Percentiles rank a stretch among this genome's conserved stretches.
Conservation (phyloP, 2,888 invertebrate genomes). For the Schizaphis graminum region DNA sequence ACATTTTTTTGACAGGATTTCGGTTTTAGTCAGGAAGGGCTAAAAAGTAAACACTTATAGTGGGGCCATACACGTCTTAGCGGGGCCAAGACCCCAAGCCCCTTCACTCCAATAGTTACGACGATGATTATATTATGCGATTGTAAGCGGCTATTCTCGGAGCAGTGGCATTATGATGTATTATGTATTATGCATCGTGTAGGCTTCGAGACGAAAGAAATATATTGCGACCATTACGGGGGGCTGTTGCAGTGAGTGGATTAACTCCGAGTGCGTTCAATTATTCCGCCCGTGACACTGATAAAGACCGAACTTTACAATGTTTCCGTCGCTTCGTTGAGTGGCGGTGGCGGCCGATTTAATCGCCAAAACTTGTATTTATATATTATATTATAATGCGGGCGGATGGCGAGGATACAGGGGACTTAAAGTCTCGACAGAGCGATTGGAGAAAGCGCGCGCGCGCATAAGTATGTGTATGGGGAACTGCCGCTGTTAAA, state of each 20-base stretch:
- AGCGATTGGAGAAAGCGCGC: background rate
- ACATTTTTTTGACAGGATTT: background rate
- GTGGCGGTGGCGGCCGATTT: slow-evolving; percentile 8
- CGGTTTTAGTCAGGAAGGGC: background rate
- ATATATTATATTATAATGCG: background rate
- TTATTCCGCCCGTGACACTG: slow-evolving; percentile 64
- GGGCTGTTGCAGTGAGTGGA: slow-evolving; percentile 34
- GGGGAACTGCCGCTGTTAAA: background rate
- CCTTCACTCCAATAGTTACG: background rate
- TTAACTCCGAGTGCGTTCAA: slow-evolving; percentile 59
- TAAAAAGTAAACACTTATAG: background rate
- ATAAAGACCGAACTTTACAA: slow-evolving; percentile 63
- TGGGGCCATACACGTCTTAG: background rate
- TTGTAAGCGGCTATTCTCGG: background rate
- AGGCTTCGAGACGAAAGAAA: slow-evolving; percentile 53
- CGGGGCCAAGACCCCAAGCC: background rate
- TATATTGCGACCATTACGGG: slow-evolving; percentile 55
- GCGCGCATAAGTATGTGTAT: background rate
- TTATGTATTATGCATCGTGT: background rate
- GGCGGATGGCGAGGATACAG: background rate
- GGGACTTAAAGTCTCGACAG: background rate
- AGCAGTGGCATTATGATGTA: background rate
- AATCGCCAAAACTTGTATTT: slow-evolving; percentile 52
- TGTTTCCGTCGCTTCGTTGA: slow-evolving; percentile 38
- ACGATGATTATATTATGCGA: background rate